Evolutionary conservation across 2,113 vertebrate species (phyloP), one percentile per base, ranked within the genome.

Genomic region (Poicephalus meyeri): DNA sequence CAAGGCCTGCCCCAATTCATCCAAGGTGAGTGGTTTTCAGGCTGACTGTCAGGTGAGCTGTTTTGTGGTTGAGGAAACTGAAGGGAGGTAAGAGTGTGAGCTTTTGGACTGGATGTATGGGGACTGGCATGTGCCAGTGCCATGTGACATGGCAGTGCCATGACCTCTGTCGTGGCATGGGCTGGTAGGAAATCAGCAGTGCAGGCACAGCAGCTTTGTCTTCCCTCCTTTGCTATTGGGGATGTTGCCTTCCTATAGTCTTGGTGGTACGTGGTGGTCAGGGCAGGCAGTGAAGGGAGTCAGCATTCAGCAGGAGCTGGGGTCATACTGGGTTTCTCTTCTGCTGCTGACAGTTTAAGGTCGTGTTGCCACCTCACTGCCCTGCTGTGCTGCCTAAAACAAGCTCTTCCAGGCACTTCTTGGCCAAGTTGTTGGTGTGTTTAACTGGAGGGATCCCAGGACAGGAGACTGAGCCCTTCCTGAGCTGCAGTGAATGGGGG

Each of bases 201-300:
- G 29, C 0, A 1, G 16, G 56, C 47, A 20, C 0, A 1, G 39
- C 0, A 2, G 13, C 61, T 70, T 58, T 35, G 49, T 56, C 33
- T 60, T 80, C 61, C 15, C 29, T 71, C 60, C 41, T 69, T 61
- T 10, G 1, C 42, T 50, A 3, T 1, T 39, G 25, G 17, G 10
- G 5, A 10, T 83, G 13, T 23, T 70, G 46, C 24, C 77, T 49
- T 74, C n/a, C 56, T 66, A 64, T 71, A 31, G 47, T 44, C 70
- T 24, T 65, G 77, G 46, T 81, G 53, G 24, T 16, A 12, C 17
- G 23, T 15, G 65, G 29, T 68, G 73, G 44, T n/a, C 26, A 69
- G 58, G 42, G 26, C 33, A 66, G 70, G n/a, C 74, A 73, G 52
- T 1, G 4, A 44, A 77, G 42, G 33, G 41, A 9, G 20, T 61